phyloP scores from a whole-genome alignment of 2,113 vertebrate species.

The Bubo bubo region DNA sequence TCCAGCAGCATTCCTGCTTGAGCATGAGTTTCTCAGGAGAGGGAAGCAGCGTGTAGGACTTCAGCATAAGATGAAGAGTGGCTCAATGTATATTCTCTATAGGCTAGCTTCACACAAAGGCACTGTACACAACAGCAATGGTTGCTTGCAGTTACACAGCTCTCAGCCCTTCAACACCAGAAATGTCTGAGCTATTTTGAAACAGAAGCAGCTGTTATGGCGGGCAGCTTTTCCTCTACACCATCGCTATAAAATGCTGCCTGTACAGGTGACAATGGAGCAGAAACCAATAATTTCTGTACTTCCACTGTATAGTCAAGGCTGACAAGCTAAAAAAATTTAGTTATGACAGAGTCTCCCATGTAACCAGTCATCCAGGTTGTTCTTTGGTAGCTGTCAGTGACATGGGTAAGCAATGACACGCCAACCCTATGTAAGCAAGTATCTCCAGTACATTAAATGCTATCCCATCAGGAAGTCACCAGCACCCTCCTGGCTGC shows the following conservation, averaged over 20 bases:
- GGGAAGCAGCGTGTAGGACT: not conserved
- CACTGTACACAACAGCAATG: not conserved
- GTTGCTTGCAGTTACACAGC: not conserved
- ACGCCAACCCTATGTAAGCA: not conserved
- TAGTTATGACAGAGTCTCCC: not conserved
- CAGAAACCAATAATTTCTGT: not conserved
- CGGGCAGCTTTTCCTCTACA: not conserved
- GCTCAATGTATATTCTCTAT: not conserved
- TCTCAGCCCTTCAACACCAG: not conserved
- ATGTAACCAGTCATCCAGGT: not conserved
- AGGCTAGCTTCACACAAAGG: not conserved
- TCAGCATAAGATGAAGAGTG: not conserved
- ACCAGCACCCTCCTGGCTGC: not conserved
- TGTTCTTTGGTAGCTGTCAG: not conserved
- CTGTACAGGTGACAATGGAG: not conserved
- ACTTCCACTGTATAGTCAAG: not conserved
- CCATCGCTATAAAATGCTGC: not conserved
- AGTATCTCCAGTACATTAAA: not conserved
- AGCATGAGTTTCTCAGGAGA: not conserved
- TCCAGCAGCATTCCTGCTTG: not conserved
- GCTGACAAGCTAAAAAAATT: not conserved
- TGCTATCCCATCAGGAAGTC: not conserved
- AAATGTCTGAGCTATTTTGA: not conserved
- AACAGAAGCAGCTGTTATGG: not conserved
- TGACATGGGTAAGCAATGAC: not conserved